phyloP scores from a whole-genome alignment of 2,113 vertebrate genomes.

The Nettapus auritus region DNA sequence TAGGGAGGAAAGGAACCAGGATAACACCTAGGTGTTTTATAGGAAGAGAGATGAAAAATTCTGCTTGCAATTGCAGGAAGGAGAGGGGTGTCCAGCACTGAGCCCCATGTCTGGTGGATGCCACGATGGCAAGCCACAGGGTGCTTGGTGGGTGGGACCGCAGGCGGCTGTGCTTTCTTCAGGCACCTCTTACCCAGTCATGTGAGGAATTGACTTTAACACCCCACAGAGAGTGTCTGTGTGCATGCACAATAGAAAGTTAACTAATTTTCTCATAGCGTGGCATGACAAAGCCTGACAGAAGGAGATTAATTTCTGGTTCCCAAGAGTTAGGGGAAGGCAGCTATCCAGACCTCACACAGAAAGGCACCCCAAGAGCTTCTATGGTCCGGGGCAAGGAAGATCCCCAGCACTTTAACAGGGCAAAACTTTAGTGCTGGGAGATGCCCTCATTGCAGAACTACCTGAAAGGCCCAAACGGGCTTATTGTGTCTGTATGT shows the following conservation, averaged over 20 bases:
- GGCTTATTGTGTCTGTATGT: rapidly evolving
- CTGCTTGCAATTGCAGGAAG: neutral
- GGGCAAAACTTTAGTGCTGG: neutral
- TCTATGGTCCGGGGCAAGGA: neutral
- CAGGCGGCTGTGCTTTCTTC: rapidly evolving
- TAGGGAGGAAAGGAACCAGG: neutral
- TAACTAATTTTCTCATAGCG: neutral
- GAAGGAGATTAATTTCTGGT: neutral
- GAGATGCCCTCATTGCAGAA: neutral
- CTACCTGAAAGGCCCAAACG: neutral
- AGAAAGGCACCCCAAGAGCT: neutral
- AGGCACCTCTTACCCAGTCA: neutral
- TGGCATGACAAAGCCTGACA: neutral
- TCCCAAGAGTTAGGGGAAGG: neutral
- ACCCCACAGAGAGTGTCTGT: neutral
- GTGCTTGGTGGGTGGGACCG: neutral
- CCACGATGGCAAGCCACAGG: neutral
- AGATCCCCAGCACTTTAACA: neutral
- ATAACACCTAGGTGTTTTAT: neutral
- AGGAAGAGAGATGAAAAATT: neutral
- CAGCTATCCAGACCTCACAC: neutral
- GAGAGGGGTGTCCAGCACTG: neutral
- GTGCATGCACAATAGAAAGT: rapidly evolving
- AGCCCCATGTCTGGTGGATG: rapidly evolving
- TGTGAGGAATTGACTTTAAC: neutral